Evolutionary conservation across 2,888 invertebrate genomes (phyloP).

Genomic region (Hipparchia sbordonii): DNA sequence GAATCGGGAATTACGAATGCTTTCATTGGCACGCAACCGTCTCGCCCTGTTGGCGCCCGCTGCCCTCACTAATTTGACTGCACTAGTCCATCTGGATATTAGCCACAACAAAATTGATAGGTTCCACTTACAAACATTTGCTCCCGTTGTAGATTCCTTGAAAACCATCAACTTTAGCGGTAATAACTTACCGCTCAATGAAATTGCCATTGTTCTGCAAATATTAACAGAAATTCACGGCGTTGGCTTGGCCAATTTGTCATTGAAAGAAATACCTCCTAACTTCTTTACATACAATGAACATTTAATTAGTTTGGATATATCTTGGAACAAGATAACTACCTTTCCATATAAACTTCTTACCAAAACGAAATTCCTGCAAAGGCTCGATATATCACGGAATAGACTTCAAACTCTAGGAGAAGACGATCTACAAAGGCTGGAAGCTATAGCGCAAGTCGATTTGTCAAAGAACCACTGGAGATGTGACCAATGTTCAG

Average conservation of each 20-base stretch:
- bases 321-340: conserved; percentile 88
- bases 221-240: conserved; percentile 82
- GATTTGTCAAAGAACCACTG: conserved; percentile 85
- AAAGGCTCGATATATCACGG: conserved; percentile 87
- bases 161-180: conserved; percentile 87
- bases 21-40: conserved; percentile 87
- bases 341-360: conserved; percentile 82
- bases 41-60: conserved; percentile 88
- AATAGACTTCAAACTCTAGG: conserved; percentile 86
- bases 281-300: conserved; percentile 84
- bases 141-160: conserved; percentile 84
- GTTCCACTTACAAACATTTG: conserved; percentile 84
- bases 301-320: conserved; percentile 85
- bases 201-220: conserved; percentile 83
- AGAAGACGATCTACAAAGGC: conserved; percentile 80
- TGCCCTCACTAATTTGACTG: conserved; percentile 88
- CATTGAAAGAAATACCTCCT: conserved; percentile 79
- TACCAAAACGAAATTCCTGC: conserved; percentile 80
- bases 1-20: conserved; percentile 77
- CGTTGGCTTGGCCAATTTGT: conserved; percentile 84
- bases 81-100: conserved; percentile 87
- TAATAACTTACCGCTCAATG: conserved; percentile 82
- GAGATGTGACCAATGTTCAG: conserved; percentile 86
- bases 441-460: conserved; percentile 82
- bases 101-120: conserved; percentile 89